Evolutionary conservation across 2,888 invertebrate genomes (phyloP), one percentile per base, ranked within the genome.

Genomic region (Luffia ferchaultella): DNA sequence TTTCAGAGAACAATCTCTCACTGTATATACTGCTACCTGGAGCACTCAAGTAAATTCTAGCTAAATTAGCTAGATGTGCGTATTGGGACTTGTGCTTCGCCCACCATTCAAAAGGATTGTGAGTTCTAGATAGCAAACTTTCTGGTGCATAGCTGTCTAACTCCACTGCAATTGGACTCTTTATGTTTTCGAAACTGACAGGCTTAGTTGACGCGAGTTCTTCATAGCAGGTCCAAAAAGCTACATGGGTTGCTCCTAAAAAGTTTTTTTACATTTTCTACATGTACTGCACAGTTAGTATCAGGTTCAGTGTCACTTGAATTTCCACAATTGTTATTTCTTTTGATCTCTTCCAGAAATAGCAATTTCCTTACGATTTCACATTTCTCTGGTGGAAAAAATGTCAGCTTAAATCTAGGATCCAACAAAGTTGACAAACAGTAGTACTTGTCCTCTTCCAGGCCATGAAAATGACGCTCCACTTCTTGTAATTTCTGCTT

Each of bases 181-280:
- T 30, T 46, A 48, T 45, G 30, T 53, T 43, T 18, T 51, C 49
- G 43, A 40, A 50, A 20, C 49, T 43, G 16, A 49, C 30, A 48
- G 50, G 50, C 50, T 51, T 42, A 44, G 49, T 53, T 15, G 46
- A 50, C 50, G 48, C 45, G 42, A 50, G 42, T 53, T 53, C 49
- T 49, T 53, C 53, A 40, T 42, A 52, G 47, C 49, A 52, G 49
- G 46, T 48, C 50, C 48, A 53, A 42, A 50, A 53, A 48, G 50
- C 20, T 48, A 20, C 42, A 53, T 50, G 50, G 48, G 52, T 1
- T 48, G 40, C 5, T 44, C 48, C 1, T 48, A 18, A 51, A 20
- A 51, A 43, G 15, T 47, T 7, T 20, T 30, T 1, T 44, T 45
- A 45, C 46, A 18, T n/a, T 46, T 46, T 16, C 3, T n/a, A n/a